A percentile compares a stretch with the other conserved stretches of the same genome.
Conservation (phyloP, 2,797 vertebrate genomes). For the Spea hammondii region DNA sequence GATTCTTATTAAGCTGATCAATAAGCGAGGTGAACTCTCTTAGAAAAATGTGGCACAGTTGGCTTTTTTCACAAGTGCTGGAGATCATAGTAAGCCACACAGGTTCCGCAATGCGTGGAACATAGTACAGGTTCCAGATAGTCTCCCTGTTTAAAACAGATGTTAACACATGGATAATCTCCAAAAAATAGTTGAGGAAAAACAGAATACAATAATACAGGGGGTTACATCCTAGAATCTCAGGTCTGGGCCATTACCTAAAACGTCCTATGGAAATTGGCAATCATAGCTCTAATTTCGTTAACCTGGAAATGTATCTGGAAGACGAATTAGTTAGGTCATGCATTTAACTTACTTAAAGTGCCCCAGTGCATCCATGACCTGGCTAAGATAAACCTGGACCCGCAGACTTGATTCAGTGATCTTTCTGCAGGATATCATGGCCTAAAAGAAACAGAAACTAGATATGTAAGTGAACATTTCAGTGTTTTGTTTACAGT, state of each 20-base stretch:
- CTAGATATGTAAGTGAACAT: no score
- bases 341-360: conserved; percentile 73
- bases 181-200: no score
- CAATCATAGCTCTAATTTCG: no score
- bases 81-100: conserved; percentile 86
- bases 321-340: no score
- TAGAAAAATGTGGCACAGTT: conserved; percentile 78
- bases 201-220: no score
- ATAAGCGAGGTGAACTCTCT: conserved; percentile 76
- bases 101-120: conserved; percentile 80
- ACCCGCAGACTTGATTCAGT: conserved; percentile 81
- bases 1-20: conserved; percentile 81
- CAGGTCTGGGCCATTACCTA: no score
- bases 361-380: conserved; percentile 82
- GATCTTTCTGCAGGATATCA: conserved; percentile 83
- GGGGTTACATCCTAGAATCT: no score
- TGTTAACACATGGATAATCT: no score
- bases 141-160: conserved; percentile 65
- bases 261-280: no score
- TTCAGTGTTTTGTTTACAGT: no score
- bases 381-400: conserved; percentile 79
- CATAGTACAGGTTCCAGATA: conserved; percentile 82
- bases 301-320: no score
- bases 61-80: conserved; percentile 72
- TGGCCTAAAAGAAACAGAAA: conserved; percentile 67